Conservation (phyloP, 2,888 invertebrate genomes). For the Yponomeuta malinellus region DNA sequence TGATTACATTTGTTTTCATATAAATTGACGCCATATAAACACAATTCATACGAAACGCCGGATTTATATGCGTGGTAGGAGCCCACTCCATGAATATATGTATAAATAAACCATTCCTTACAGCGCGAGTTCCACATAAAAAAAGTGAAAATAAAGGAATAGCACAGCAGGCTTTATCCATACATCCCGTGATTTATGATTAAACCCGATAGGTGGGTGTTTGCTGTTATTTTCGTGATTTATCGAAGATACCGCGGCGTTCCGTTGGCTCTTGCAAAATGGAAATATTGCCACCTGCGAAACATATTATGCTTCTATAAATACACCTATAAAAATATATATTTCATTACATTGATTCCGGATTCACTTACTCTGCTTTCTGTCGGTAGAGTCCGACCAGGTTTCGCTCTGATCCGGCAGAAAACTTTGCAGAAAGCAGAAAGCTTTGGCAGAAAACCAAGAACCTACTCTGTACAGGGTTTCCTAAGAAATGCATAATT, state of each 20-base stretch:
- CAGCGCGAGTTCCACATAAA: slow-evolving; percentile 51
- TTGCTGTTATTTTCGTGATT: slow-evolving; percentile 44
- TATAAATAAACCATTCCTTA: slow-evolving; percentile 67
- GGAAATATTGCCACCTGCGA: slow-evolving; percentile 24
- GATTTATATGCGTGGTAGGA: slow-evolving; percentile 38
- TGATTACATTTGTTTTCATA: slow-evolving; percentile 3
- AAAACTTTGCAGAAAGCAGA: too few relatives aligned
- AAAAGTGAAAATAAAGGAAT: slow-evolving; percentile 57
- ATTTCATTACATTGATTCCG: too few relatives aligned
- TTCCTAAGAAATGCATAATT: neutral
- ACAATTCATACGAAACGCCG: slow-evolving; percentile 17
- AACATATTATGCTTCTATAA: slow-evolving; percentile 10
- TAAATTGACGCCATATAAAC: slow-evolving; percentile 5
- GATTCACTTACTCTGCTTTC: too few relatives aligned
- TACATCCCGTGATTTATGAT: slow-evolving; percentile 52
- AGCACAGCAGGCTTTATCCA: slow-evolving; percentile 46
- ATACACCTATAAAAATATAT: neutral
- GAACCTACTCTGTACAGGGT: neutral
- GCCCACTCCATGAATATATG: slow-evolving; percentile 55
- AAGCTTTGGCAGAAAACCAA: neutral
- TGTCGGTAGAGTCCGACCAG: too few relatives aligned
- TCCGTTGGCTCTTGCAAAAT: slow-evolving; percentile 21
- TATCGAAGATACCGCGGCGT: slow-evolving; percentile 29
- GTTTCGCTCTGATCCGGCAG: too few relatives aligned
- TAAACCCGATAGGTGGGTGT: slow-evolving; percentile 47